Base-by-base conservation (phyloP, 2,888 invertebrate genomes). In the Synergus gifuensis region DNA sequence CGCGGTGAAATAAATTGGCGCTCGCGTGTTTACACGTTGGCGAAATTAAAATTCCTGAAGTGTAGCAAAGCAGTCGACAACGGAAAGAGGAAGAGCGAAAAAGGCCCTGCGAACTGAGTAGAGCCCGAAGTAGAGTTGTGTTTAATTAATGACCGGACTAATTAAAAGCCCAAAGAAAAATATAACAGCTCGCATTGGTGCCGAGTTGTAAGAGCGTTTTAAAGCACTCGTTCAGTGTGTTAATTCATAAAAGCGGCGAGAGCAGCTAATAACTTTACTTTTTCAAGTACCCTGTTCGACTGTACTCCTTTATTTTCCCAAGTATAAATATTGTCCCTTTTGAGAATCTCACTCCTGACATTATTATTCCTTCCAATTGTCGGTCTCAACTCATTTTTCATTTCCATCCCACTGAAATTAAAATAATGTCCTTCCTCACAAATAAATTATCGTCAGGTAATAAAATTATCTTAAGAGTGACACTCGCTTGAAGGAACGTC, bases 141-240 rank as follows among this genome's bases (percentile, higher is more conserved):
- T 87, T 89, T 88, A 88, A 89, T 89, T 89, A 89, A 89, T 88
- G 87, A 87, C 86, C 85, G 82, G 85, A 88, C 88, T 89, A 87
- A 89, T 89, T 89, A 88, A 89, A 87, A 85, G 83, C 84, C 83
- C 81, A 85, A 87, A 85, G 87, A 87, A 88, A 88, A 87, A 88
- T 86, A 86, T 83, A 82, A 81, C 69, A 77, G 81, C 81, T 76
- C 83, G 60, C 63, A 46, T 60, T 62, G 64, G 73, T 69, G 66
- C 76, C 80, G 18, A 60, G 73, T 79, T 79, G 76, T 76, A 82
- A 84, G 76, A 78, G 79, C 82, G 79, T 81, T 82, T 79, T 81
- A 64, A 84, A 87, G 79, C 77, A 82, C 84, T 85, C 79, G 79
- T 84, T 83, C 83, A 77, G 69, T 73, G 80, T 79, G 83, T 83